Percentiles rank a stretch among this genome's conserved stretches.
Evolutionary conservation across 2,113 vertebrate species (phyloP).

Genomic region (Eudyptes chrysolophus): DNA sequence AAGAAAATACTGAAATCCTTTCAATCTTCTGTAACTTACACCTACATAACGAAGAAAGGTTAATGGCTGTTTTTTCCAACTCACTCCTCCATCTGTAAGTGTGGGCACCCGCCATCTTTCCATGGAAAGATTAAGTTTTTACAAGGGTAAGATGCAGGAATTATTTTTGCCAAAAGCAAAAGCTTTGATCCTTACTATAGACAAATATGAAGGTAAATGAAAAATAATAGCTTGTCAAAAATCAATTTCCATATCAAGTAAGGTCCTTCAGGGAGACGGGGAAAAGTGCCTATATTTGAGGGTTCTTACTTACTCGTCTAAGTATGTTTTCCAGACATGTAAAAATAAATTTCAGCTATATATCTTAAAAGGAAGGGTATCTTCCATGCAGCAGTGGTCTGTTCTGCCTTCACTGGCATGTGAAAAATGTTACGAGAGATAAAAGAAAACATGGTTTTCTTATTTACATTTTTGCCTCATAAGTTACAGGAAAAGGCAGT

Average conservation of each 20-base stretch:
- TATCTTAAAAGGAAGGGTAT: neutral
- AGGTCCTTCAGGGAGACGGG: neutral
- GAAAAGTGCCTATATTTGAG: neutral
- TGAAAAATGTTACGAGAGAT: neutral
- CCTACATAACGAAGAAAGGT: neutral
- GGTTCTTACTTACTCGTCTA: neutral
- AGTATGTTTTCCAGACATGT: neutral
- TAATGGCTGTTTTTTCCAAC: neutral
- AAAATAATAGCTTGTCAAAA: neutral
- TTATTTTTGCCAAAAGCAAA: neutral
- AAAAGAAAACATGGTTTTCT: neutral
- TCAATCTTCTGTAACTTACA: neutral
- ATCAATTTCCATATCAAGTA: neutral
- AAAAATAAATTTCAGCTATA: neutral
- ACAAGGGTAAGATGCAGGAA: neutral
- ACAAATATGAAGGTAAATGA: neutral
- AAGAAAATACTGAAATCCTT: neutral
- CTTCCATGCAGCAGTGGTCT: neutral
- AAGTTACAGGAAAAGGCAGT: neutral
- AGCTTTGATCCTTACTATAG: neutral
- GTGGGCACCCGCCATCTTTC: neutral
- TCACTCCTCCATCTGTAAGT: neutral
- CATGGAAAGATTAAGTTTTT: neutral
- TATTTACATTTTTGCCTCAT: neutral
- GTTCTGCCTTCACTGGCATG: neutral